These are phyloP conservation scores for Nomada fabriciana DNA, from an alignment of 2,888 invertebrate species.

Conservation along the genomic window DNA sequence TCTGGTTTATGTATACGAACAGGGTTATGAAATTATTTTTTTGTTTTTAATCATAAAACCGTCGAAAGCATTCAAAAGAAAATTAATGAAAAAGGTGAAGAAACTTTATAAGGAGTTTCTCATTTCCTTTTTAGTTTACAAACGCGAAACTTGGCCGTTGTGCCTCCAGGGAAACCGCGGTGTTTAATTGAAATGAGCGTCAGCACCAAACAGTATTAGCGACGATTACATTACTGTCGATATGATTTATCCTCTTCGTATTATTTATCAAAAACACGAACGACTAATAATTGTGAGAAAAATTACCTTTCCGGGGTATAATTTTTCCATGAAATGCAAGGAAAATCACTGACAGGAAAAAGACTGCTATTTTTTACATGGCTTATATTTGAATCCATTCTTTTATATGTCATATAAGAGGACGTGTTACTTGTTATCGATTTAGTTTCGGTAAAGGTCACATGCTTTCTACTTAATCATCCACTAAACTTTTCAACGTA, in stretches of 20 bases:
- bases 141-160: background rate
- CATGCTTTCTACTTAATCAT: slow-evolving; percentile 31
- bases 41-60: background rate
- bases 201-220: slow-evolving; percentile 33
- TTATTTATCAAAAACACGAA: slow-evolving; percentile 17
- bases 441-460: slow-evolving; percentile 49
- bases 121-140: background rate
- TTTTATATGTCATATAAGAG: background rate
- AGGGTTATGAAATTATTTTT: background rate
- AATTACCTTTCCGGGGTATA: background rate
- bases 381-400: background rate
- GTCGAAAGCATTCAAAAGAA: background rate
- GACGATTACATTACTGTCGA: slow-evolving; percentile 35
- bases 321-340: background rate
- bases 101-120: too few relatives aligned
- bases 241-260: slow-evolving; percentile 9
- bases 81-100: background rate
- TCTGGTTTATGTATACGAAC: background rate
- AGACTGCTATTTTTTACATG: background rate
- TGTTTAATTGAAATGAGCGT: slow-evolving; percentile 42
- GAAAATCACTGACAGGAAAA: background rate
- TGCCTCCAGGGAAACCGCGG: slow-evolving; percentile 2
- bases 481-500: background rate
- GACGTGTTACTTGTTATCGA: slow-evolving; percentile 39
- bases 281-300: slow-evolving; percentile 27